These are phyloP conservation scores for Micronycteris hirsuta DNA, from an alignment of 2,113 vertebrate genomes.

Conservation along the genomic window DNA sequence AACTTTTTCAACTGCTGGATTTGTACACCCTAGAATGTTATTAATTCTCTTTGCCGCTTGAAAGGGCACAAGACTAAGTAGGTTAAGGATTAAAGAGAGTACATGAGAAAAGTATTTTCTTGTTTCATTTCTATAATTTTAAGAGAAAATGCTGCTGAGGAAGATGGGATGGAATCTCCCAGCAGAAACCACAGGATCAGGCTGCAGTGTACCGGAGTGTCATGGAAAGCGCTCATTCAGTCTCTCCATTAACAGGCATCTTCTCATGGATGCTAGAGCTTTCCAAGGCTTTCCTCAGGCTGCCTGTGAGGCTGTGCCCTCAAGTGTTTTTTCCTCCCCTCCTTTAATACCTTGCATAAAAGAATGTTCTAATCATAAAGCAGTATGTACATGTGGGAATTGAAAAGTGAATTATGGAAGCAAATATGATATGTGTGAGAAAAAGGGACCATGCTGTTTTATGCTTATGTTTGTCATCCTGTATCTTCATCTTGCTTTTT, in stretches of 20 bases:
- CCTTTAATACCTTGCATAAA: neutral
- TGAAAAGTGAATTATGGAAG: conserved; percentile 16
- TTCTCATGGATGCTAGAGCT: neutral
- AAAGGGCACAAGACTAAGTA: conserved; percentile 47
- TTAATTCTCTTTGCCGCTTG: conserved; percentile 51
- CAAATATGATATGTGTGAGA: neutral
- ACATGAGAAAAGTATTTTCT: conserved; percentile 49
- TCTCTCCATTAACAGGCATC: neutral
- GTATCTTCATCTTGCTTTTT: neutral
- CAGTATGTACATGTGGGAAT: neutral
- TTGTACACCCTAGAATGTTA: neutral
- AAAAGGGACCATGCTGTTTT: neutral
- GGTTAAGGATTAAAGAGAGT: conserved; percentile 54
- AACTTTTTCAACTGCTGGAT: conserved; percentile 2
- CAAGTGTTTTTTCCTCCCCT: neutral
- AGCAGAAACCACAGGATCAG: conserved; percentile 32
- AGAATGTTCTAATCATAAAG: conserved; percentile 21
- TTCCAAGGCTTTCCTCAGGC: neutral
- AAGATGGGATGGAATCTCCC: conserved; percentile 39
- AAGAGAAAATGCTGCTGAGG: conserved; percentile 53
- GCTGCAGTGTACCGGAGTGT: neutral
- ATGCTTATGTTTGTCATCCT: neutral
- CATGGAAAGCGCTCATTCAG: neutral
- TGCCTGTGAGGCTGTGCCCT: neutral
- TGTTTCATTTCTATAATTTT: conserved; percentile 58